Evolutionary conservation across 2,888 invertebrate species (phyloP).

Genomic region (Agrenia bidenticulata): DNA sequence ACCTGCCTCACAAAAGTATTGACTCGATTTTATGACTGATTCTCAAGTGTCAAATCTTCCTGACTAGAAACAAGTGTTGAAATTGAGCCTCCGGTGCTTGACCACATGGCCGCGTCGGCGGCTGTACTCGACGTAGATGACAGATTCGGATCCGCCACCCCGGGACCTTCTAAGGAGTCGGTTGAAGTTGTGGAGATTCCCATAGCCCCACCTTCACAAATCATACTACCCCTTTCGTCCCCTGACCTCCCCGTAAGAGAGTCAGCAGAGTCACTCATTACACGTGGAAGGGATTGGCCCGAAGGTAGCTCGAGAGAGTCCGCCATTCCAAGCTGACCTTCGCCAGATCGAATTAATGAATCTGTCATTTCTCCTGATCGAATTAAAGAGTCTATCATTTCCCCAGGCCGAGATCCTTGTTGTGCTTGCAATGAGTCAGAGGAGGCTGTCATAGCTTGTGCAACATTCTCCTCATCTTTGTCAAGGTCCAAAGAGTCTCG

Average conservation of each 20-base stretch:
- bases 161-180: slow-evolving; percentile 59
- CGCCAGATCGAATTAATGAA: slow-evolving; percentile 18
- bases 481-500: slow-evolving; percentile 67
- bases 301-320: slow-evolving; percentile 48
- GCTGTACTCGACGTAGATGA: slow-evolving; percentile 44
- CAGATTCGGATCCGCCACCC: slow-evolving; percentile 29
- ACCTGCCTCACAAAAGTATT: no score
- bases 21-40: background rate
- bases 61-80: slow-evolving; percentile 77
- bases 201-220: slow-evolving; percentile 39
- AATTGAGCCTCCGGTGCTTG: slow-evolving; percentile 80
- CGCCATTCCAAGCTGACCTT: slow-evolving; percentile 34
- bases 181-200: slow-evolving; percentile 59
- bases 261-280: slow-evolving; percentile 48
- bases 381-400: background rate
- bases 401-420: slow-evolving; percentile 37
- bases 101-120: slow-evolving; percentile 78
- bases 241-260: slow-evolving; percentile 37
- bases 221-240: slow-evolving; percentile 6
- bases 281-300: slow-evolving; percentile 31
- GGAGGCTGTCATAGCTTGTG: slow-evolving; percentile 54
- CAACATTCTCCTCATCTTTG: slow-evolving; percentile 53
- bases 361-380: slow-evolving; percentile 23
- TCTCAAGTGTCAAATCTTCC: slow-evolving; percentile 51
- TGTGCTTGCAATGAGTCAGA: slow-evolving; percentile 63